phyloP scores from a whole-genome alignment of 2,797 vertebrate species.

The Sternotherus odoratus region DNA sequence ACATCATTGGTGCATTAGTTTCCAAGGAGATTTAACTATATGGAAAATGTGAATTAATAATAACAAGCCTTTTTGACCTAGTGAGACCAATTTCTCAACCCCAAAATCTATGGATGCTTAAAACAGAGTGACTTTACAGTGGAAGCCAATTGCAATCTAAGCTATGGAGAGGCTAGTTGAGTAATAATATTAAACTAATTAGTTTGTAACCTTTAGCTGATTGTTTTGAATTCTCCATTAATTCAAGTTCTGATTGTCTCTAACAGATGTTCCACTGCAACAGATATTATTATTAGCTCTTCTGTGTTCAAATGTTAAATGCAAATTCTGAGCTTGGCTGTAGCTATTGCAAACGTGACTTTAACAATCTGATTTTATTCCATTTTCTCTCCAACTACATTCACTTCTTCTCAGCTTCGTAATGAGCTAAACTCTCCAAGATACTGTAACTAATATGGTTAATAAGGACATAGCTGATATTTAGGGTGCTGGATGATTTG shows the following conservation, averaged over 20 bases:
- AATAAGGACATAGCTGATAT: not conserved
- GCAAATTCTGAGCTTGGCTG: constrained; percentile 9
- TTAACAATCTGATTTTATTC: not conserved
- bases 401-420: not conserved
- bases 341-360: constrained; percentile 16
- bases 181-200: constrained; percentile 67
- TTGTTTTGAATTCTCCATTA: constrained; percentile 68
- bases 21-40: constrained; percentile 21
- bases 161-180: constrained; percentile 43
- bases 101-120: not conserved
- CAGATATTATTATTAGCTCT: constrained; percentile 49
- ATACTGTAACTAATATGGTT: not conserved
- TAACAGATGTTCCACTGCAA: constrained; percentile 64
- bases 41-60: rapidly evolving
- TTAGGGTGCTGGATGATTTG: not conserved
- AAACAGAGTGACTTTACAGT: not conserved
- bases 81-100: not conserved
- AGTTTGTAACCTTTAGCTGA: constrained; percentile 69
- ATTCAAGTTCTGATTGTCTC: constrained; percentile 65
- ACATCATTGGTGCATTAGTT: constrained; percentile 30
- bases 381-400: not conserved
- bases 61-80: not conserved
- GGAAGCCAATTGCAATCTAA: constrained; percentile 3
- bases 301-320: constrained; percentile 58
- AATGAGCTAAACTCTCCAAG: not conserved